Percentiles rank a stretch among this genome's conserved stretches.
phyloP scores from a whole-genome alignment of 2,888 invertebrate genomes.

The Eupeodes latifasciatus region DNA sequence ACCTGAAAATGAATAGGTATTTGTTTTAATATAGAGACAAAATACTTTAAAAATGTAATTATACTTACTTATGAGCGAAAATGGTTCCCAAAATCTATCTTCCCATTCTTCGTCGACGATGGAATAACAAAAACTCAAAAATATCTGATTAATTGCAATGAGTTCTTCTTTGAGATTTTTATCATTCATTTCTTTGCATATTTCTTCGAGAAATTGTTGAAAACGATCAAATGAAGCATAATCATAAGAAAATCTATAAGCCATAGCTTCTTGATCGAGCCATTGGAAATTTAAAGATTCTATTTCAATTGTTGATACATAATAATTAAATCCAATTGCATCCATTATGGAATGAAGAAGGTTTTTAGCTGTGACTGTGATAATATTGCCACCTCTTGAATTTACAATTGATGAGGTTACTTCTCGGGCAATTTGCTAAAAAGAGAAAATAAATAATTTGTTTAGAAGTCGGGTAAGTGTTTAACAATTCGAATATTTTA shows the following conservation, averaged over 20 bases:
- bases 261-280: conserved; percentile 17
- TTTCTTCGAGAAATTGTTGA: conserved; percentile 12
- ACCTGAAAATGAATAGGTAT: conserved; percentile 16
- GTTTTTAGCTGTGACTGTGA: conserved; percentile 14
- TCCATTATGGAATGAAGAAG: conserved; percentile 64
- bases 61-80: conserved; percentile 57
- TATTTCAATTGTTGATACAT: conserved; percentile 43
- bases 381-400: conserved; percentile 2
- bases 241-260: conserved; percentile 31
- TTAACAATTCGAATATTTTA: too few relatives aligned
- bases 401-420: conserved; percentile 9
- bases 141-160: conserved; percentile 14
- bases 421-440: conserved; percentile 53
- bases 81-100: conserved; percentile 46
- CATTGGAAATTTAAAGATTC: conserved; percentile 26
- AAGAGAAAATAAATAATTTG: not conserved
- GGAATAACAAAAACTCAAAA: conserved; percentile 36
- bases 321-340: conserved; percentile 59
- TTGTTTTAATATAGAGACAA: not conserved
- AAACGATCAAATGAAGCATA: conserved; percentile 4
- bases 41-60: not conserved
- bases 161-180: conserved; percentile 8
- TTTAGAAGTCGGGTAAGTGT: not conserved
- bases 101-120: conserved; percentile 47
- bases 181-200: conserved; percentile 30